A percentile compares a stretch with the other conserved stretches of the same genome.
phyloP scores from a whole-genome alignment of 2,113 vertebrate species.

The Thalassarche chlororhynchos region DNA sequence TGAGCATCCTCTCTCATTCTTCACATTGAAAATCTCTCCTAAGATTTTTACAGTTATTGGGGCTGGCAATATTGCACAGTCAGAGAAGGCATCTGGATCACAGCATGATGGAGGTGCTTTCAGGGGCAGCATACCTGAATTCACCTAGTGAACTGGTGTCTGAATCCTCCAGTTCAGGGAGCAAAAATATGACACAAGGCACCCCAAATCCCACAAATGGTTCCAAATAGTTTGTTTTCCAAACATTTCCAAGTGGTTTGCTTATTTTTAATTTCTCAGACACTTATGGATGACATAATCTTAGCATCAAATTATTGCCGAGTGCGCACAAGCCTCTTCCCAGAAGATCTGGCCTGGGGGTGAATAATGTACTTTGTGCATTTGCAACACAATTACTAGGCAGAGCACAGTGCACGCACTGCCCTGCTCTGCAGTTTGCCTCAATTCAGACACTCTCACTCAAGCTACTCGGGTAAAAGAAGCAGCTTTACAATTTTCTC shows the following conservation, averaged over 20 bases:
- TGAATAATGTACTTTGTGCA: not conserved
- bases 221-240: not conserved
- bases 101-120: not conserved
- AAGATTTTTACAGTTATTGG: not conserved
- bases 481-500: not conserved
- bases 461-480: not conserved
- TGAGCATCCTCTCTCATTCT: not conserved
- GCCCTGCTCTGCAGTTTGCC: not conserved
- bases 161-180: not conserved
- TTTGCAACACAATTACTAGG: slow-evolving; percentile 40
- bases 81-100: not conserved
- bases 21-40: not conserved
- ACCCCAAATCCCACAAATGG: not conserved
- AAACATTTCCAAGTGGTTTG: not conserved
- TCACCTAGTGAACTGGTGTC: not conserved
- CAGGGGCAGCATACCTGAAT: not conserved
- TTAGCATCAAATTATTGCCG: not conserved
- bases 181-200: not conserved
- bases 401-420: not conserved
- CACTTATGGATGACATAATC: not conserved
- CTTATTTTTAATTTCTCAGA: slow-evolving; percentile 23
- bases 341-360: not conserved
- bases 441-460: not conserved
- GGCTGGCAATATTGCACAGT: not conserved
- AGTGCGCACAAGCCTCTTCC: not conserved